Evolutionary conservation across 2,888 invertebrate species (phyloP).

Genomic region (Thecocarcelia acutangulata): DNA sequence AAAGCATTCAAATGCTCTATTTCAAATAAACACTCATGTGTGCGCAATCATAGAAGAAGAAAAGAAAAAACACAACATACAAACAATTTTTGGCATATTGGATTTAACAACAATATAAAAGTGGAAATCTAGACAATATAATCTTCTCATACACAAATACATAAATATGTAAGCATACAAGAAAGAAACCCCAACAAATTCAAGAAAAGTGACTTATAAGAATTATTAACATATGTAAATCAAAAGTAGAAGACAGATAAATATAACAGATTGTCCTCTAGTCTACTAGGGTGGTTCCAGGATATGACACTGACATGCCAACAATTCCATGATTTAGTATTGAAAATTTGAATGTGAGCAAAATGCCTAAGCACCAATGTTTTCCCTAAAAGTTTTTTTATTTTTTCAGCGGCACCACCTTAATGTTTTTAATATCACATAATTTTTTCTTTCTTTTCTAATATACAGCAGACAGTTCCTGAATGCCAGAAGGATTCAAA

Average conservation of each 20-base stretch:
- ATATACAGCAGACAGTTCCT: conserved; percentile 3
- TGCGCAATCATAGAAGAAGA: conserved; percentile 8
- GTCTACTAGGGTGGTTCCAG: too few relatives aligned
- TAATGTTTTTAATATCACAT: background rate
- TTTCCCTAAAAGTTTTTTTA: too few relatives aligned
- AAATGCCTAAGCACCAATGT: too few relatives aligned
- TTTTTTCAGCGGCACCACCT: background rate
- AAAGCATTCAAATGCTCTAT: background rate
- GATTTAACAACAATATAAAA: conserved; percentile 59
- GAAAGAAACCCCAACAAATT: background rate
- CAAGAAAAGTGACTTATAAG: conserved; percentile 35
- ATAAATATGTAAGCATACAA: background rate
- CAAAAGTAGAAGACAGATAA: conserved; percentile 2
- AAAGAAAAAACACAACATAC: conserved; percentile 13
- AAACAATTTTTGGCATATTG: conserved; percentile 54
- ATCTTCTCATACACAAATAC: conserved; percentile 12
- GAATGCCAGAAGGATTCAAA: background rate
- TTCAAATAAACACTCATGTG: background rate
- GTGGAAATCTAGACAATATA: conserved; percentile 57
- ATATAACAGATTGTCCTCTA: background rate
- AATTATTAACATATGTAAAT: conserved; percentile 11
- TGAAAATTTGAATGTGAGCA: too few relatives aligned
- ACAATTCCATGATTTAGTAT: too few relatives aligned
- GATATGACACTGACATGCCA: too few relatives aligned
- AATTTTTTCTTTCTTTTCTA: background rate